These are phyloP conservation scores for Druceiella hillmani DNA, from an alignment of 2,888 invertebrate species.

Conservation along the genomic window DNA sequence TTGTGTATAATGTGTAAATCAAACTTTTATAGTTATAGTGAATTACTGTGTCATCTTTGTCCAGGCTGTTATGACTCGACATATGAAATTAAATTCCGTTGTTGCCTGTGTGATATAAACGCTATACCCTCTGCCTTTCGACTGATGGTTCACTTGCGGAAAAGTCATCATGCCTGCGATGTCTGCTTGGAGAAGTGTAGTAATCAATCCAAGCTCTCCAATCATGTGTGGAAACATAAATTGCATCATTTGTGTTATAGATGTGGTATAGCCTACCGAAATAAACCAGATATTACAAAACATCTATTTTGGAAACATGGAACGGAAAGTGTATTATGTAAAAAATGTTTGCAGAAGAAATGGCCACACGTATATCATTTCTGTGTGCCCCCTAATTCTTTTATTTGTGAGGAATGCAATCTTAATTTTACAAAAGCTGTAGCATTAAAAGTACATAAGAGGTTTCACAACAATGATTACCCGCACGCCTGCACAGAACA, in stretches of 20 bases:
- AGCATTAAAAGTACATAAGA: slow-evolving; percentile 76
- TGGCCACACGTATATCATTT: slow-evolving; percentile 93
- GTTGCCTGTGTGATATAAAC: slow-evolving; percentile 73
- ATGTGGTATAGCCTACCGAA: slow-evolving; percentile 82
- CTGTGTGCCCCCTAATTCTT: slow-evolving; percentile 73
- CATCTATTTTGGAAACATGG: slow-evolving; percentile 93
- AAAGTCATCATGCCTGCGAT: slow-evolving; percentile 80
- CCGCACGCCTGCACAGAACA: slow-evolving; percentile 70
- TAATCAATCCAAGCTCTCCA: slow-evolving; percentile 73
- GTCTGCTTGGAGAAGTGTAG: slow-evolving; percentile 79
- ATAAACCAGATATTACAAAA: slow-evolving; percentile 82
- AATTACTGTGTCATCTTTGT: slow-evolving; percentile 80
- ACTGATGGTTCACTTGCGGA: slow-evolving; percentile 81
- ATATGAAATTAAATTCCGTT: slow-evolving; percentile 68
- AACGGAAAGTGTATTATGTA: slow-evolving; percentile 80
- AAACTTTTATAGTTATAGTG: slow-evolving; percentile 83
- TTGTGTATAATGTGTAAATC: slow-evolving; percentile 84
- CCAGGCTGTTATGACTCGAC: slow-evolving; percentile 67
- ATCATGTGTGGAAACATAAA: slow-evolving; percentile 89
- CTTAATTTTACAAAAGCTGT: slow-evolving; percentile 70
- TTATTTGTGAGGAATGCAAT: slow-evolving; percentile 77
- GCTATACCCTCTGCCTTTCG: slow-evolving; percentile 82
- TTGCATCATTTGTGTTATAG: slow-evolving; percentile 81
- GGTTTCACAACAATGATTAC: slow-evolving; percentile 66
- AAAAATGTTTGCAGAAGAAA: slow-evolving; percentile 80